Percentiles rank a stretch among this genome's conserved stretches.
Evolutionary conservation across 2,113 vertebrate species (phyloP).

Genomic region (Tympanuchus pallidicinctus): DNA sequence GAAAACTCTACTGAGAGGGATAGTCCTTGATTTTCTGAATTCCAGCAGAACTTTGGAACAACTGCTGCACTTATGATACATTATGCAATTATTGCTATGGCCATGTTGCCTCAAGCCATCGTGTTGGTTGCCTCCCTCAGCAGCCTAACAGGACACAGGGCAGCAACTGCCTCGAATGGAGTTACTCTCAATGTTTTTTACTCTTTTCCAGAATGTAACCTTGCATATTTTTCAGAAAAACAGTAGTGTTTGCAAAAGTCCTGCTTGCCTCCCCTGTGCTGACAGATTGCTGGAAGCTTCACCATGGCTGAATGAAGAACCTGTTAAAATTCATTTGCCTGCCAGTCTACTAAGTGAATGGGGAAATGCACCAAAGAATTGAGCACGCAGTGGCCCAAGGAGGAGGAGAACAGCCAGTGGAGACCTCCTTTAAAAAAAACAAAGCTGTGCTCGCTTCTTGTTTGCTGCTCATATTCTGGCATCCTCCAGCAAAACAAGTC

Average conservation of each 20-base stretch:
- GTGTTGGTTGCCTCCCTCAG: not conserved
- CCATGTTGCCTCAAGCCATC: not conserved
- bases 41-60: not conserved
- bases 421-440: not conserved
- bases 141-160: not conserved
- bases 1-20: not conserved
- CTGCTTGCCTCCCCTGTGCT: not conserved
- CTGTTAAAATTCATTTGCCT: slow-evolving; percentile 23
- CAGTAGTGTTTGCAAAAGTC: not conserved
- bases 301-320: not conserved
- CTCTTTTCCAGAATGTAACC: not conserved
- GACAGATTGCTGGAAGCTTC: slow-evolving; percentile 43
- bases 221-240: not conserved
- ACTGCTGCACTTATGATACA: not conserved
- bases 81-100: not conserved
- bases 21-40: not conserved
- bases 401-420: not conserved
- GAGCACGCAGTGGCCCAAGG: not conserved
- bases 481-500: not conserved
- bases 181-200: not conserved
- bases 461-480: rapidly evolving
- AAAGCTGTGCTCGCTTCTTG: not conserved
- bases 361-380: not conserved
- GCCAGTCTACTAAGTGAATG: slow-evolving; percentile 1
- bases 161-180: not conserved